Evolutionary conservation across 2,797 vertebrate species (phyloP).

Genomic region (Petrocephalus sullivani): DNA sequence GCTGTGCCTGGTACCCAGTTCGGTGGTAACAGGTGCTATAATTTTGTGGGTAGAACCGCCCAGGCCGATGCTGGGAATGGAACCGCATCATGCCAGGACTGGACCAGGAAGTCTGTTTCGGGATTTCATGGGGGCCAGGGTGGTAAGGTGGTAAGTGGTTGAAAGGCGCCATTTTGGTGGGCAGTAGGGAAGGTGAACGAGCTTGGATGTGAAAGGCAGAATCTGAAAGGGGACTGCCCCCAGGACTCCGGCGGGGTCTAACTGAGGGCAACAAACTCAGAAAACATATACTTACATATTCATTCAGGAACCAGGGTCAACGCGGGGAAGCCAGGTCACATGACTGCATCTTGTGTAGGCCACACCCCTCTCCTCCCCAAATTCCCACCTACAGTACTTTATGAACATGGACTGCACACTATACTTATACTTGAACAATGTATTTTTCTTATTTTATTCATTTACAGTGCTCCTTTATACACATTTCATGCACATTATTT

Average conservation of each 20-base stretch:
- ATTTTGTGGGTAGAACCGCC: not conserved
- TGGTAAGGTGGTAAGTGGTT: not conserved
- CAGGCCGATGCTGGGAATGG: not conserved
- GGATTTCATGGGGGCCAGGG: not conserved
- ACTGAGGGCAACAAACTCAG: not conserved
- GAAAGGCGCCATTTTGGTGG: not conserved
- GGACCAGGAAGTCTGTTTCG: not conserved
- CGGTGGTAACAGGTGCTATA: not conserved
- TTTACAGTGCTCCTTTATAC: not conserved
- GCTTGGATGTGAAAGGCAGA: not conserved
- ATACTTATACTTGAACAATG: not conserved
- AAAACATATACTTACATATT: not conserved
- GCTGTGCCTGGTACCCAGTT: not conserved
- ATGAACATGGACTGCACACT: not conserved
- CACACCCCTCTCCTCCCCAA: not conserved
- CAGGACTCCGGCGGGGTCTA: not conserved
- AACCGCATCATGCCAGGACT: not conserved
- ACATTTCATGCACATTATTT: not conserved
- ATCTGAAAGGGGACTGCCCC: not conserved
- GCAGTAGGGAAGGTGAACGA: not conserved
- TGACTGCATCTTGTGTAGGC: not conserved
- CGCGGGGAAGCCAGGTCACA: not conserved
- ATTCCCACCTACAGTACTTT: not conserved
- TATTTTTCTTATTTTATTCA: not conserved
- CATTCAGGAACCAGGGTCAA: not conserved